Percentiles rank a stretch among this genome's conserved stretches.
phyloP scores from a whole-genome alignment of 2,888 invertebrate genomes.

The Drosophila demipolita region DNA sequence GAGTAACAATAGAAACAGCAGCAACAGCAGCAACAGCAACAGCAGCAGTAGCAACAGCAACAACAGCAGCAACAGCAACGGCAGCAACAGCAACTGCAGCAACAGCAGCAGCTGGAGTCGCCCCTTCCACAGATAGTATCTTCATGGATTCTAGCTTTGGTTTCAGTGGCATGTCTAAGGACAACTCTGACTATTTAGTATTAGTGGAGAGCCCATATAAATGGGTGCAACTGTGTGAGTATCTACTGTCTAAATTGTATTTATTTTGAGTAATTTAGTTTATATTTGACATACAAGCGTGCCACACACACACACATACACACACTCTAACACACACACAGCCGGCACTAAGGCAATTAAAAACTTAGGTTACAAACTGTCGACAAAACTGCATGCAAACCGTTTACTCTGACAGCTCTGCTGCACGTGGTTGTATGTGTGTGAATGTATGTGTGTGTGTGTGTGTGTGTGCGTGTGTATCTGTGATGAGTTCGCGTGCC shows the following conservation, averaged over 20 bases:
- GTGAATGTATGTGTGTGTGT: constrained; percentile 7
- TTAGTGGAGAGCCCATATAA: constrained; percentile 12
- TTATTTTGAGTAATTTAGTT: constrained; percentile 76
- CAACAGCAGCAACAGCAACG: no score
- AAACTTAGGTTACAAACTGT: constrained; percentile 75
- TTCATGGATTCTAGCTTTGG: constrained; percentile 43
- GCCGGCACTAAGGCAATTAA: constrained; percentile 63
- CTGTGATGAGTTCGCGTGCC: constrained; percentile 56
- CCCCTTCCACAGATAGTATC: constrained; percentile 16
- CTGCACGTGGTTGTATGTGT: not conserved
- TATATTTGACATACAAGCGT: constrained; percentile 39
- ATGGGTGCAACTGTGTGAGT: constrained; percentile 21
- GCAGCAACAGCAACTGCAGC: not conserved
- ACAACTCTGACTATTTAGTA: constrained; percentile 58
- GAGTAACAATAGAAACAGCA: constrained; percentile 1
- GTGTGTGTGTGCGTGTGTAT: not conserved
- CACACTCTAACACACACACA: constrained; percentile 17
- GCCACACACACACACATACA: constrained; percentile 14
- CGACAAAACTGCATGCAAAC: constrained; percentile 75
- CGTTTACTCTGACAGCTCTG: constrained; percentile 46
- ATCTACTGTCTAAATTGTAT: constrained; percentile 68
- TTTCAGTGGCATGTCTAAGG: constrained; percentile 72
- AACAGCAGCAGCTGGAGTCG: not conserved
- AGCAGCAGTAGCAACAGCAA: not conserved
- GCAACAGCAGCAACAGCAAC: not conserved